These are phyloP conservation scores for Micrasema minimum DNA, from an alignment of 1,140 invertebrate genomes.

Conservation along the genomic window DNA sequence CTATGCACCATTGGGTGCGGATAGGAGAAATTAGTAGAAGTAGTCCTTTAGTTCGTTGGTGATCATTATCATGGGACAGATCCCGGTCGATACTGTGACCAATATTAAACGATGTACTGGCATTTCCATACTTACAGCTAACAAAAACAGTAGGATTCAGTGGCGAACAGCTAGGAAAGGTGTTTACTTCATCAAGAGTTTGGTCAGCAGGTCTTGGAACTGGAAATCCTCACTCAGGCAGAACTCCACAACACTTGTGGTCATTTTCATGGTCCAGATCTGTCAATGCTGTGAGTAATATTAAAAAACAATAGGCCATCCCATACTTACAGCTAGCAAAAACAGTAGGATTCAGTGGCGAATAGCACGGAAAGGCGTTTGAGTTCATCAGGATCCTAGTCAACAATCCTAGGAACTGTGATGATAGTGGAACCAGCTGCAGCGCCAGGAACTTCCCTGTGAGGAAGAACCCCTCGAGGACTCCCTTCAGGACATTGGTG, in stretches of 20 bases:
- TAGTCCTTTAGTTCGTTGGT: too few relatives aligned
- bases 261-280: too few relatives aligned
- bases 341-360: neutral
- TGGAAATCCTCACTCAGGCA: slow-evolving; percentile 8
- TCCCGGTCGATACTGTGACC: too few relatives aligned
- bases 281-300: too few relatives aligned
- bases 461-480: neutral
- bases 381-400: neutral
- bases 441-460: slow-evolving; percentile 20
- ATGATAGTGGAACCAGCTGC: neutral
- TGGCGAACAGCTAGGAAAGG: slow-evolving; percentile 6
- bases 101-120: too few relatives aligned
- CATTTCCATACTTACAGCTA: slow-evolving; percentile 32
- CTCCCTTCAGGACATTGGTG: slow-evolving; percentile 8
- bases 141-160: slow-evolving; percentile 3
- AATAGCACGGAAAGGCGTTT: slow-evolving; percentile 6
- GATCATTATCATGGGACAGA: too few relatives aligned
- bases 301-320: too few relatives aligned
- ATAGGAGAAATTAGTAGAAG: too few relatives aligned
- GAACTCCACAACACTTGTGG: neutral
- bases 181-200: neutral
- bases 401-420: neutral
- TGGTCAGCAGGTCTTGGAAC: neutral
- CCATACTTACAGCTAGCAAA: slow-evolving; percentile 31
- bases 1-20: too few relatives aligned